phyloP scores from a whole-genome alignment of 30 jellyfish, hydroid and myxozoan genomes.

The Turritopsis rubra region DNA sequence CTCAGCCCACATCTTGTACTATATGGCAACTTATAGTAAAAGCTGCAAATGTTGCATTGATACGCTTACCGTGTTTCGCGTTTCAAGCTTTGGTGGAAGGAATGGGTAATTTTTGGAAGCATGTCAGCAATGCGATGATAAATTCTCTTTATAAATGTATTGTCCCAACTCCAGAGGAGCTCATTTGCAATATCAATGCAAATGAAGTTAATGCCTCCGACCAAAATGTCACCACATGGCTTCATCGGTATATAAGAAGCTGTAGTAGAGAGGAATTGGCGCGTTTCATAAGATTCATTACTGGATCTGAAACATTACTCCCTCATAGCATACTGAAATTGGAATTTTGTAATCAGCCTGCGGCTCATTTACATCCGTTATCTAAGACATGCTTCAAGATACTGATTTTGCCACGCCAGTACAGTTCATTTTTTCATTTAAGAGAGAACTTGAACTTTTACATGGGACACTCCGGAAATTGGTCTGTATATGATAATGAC shows the following conservation, averaged over 20 bases:
- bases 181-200: background rate
- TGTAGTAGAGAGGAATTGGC: background rate
- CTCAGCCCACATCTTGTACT: background rate
- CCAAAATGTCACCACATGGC: background rate
- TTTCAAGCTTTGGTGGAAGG: no score
- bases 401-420: conserved; percentile 2
- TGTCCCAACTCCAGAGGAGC: background rate
- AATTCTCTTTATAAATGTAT: background rate
- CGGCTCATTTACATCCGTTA: background rate
- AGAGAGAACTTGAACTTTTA: background rate
- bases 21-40: no score
- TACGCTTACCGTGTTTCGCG: background rate
- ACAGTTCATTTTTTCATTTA: background rate
- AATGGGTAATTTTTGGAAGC: background rate
- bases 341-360: background rate
- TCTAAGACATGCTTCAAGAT: background rate
- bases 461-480: background rate
- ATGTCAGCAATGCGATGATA: background rate
- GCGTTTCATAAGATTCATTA: background rate
- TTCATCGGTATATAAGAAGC: background rate
- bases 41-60: background rate
- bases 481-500: background rate
- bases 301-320: background rate
- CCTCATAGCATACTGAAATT: background rate
- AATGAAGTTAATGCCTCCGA: background rate